Evolutionary conservation across 2,113 vertebrate species (phyloP).

Genomic region (Chaetura pelagica): DNA sequence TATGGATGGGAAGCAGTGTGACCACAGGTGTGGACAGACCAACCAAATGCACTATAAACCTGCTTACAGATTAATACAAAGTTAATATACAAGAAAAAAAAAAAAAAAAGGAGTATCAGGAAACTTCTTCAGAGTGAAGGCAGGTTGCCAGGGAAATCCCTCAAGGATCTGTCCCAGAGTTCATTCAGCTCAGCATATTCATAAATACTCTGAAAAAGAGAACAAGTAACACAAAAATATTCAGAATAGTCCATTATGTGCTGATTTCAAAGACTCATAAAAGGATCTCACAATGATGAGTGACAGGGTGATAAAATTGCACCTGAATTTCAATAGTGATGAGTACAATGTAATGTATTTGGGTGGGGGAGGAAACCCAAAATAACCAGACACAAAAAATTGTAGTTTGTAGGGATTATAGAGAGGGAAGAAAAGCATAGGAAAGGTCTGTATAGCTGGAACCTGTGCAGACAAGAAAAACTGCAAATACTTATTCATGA

Average conservation of each 20-base stretch:
- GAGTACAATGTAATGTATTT: neutral
- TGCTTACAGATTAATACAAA: neutral
- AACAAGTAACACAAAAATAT: constrained; percentile 32
- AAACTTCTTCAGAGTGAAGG: neutral
- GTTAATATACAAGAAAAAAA: neutral
- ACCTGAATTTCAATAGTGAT: constrained; percentile 19
- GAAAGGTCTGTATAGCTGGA: neutral
- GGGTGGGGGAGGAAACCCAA: rapidly evolving
- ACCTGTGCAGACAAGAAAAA: neutral
- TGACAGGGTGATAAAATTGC: neutral
- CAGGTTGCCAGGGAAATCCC: neutral
- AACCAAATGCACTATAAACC: rapidly evolving
- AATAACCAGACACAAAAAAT: neutral
- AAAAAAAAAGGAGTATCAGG: neutral
- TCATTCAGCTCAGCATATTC: constrained; percentile 35
- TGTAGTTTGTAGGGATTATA: neutral
- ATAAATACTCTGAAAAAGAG: neutral
- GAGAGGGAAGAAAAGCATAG: neutral
- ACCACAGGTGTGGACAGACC: neutral
- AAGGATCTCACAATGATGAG: constrained; percentile 19
- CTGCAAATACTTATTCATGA: neutral
- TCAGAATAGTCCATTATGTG: constrained; percentile 11
- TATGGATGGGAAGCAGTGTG: neutral
- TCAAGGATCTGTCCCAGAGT: neutral
- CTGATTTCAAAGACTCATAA: constrained; percentile 43